A percentile compares a stretch with the other conserved stretches of the same genome.
phyloP scores from a whole-genome alignment of 2,888 invertebrate genomes.

The Xestia rhomboidea region DNA sequence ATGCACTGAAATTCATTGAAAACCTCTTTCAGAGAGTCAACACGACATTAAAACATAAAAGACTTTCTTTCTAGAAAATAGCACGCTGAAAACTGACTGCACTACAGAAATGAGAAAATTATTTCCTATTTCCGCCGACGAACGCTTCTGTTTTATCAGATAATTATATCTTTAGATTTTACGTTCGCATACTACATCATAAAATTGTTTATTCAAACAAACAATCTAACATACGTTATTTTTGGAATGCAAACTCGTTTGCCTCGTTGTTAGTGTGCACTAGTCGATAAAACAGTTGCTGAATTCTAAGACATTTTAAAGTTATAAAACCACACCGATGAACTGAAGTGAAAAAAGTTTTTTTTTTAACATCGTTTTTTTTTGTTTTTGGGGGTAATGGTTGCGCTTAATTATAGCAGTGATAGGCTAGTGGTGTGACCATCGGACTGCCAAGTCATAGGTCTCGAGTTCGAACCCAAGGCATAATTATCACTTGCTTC shows the following conservation, averaged over 20 bases:
- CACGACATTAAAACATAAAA: background rate
- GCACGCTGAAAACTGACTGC: constrained; percentile 10
- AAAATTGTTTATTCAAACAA: background rate
- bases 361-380: too few relatives aligned
- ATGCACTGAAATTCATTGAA: background rate
- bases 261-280: background rate
- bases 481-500: too few relatives aligned
- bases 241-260: background rate
- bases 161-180: constrained; percentile 16
- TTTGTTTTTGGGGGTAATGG: too few relatives aligned
- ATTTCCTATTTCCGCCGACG: constrained; percentile 2
- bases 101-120: background rate
- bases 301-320: too few relatives aligned
- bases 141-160: constrained; percentile 16
- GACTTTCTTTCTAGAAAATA: background rate
- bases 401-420: too few relatives aligned
- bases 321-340: background rate
- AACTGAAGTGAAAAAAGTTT: too few relatives aligned
- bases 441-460: too few relatives aligned
- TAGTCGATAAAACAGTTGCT: background rate
- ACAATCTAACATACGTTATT: background rate
- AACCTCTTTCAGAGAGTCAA: background rate
- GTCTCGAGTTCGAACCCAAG: too few relatives aligned
- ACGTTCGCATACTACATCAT: background rate
- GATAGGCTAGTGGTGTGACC: too few relatives aligned